Conservation (phyloP, 2,113 vertebrate genomes). For the Aramus guarauna region DNA sequence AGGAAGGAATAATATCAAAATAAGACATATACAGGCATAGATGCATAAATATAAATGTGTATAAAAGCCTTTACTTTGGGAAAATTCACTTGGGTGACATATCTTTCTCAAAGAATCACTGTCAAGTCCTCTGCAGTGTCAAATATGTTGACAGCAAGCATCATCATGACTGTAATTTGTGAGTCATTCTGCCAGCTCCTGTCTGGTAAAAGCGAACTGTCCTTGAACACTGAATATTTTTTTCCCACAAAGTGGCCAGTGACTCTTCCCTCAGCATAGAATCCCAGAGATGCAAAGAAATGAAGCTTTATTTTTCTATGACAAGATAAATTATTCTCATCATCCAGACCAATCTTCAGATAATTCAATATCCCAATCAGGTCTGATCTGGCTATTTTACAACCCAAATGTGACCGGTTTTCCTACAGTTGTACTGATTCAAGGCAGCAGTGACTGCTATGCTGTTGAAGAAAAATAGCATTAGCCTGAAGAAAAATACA, state of each 20-base stretch:
- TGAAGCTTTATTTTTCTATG: neutral
- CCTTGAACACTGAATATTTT: conserved; percentile 2
- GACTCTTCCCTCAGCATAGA: neutral
- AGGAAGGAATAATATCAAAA: neutral
- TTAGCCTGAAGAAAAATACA: neutral
- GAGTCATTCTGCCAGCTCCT: conserved; percentile 19
- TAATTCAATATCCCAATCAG: neutral
- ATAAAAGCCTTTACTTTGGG: neutral
- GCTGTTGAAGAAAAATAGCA: neutral
- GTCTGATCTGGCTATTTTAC: neutral
- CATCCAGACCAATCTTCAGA: neutral
- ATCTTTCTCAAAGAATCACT: conserved; percentile 39
- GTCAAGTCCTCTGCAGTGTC: conserved; percentile 12
- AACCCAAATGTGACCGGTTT: neutral
- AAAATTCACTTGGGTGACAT: neutral
- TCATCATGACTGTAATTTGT: conserved; percentile 9
- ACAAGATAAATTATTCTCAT: neutral
- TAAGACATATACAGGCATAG: neutral
- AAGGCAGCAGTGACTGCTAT: neutral
- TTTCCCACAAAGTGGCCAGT: neutral
- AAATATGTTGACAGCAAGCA: conserved; percentile 8
- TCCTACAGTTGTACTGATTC: neutral
- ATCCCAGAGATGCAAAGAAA: neutral
- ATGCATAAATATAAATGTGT: neutral
- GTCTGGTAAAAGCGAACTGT: neutral